phyloP scores from a whole-genome alignment of 2,113 vertebrate genomes.

The Megaceryle maxima region DNA sequence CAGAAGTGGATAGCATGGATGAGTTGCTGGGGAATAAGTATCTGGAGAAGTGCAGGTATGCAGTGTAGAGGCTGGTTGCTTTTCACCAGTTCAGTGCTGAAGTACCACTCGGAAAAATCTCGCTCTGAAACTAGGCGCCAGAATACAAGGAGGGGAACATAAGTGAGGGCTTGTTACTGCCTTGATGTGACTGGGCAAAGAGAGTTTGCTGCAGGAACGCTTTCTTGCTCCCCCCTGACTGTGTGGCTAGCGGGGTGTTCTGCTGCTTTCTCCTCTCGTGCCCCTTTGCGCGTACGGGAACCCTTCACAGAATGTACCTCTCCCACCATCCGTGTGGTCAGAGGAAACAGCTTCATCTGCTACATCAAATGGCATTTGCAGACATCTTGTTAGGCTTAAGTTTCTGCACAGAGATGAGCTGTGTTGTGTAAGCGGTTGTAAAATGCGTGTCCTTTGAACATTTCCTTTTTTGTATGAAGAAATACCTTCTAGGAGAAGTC shows the following conservation, averaged over 20 bases:
- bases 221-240: not conserved
- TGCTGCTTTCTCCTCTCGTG: not conserved
- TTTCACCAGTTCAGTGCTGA: not conserved
- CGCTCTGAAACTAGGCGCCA: not conserved
- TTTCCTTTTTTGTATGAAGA: not conserved
- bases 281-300: not conserved
- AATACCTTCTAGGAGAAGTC: not conserved
- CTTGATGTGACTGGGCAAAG: not conserved
- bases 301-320: not conserved
- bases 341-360: not conserved
- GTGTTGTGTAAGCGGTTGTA: not conserved
- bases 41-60: not conserved
- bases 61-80: not conserved
- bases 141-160: not conserved
- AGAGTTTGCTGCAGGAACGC: not conserved
- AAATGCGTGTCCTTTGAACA: not conserved
- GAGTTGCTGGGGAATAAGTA: not conserved
- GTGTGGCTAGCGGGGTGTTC: not conserved
- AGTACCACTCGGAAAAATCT: not conserved
- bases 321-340: not conserved
- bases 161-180: not conserved
- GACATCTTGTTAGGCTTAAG: not conserved
- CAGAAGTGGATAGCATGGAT: not conserved
- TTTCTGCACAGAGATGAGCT: not conserved
- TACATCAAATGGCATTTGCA: not conserved